A percentile compares a stretch with the other conserved stretches of the same genome.
Evolutionary conservation across 2,113 vertebrate genomes (phyloP).

Genomic region (Phylloscopus trochiloides): DNA sequence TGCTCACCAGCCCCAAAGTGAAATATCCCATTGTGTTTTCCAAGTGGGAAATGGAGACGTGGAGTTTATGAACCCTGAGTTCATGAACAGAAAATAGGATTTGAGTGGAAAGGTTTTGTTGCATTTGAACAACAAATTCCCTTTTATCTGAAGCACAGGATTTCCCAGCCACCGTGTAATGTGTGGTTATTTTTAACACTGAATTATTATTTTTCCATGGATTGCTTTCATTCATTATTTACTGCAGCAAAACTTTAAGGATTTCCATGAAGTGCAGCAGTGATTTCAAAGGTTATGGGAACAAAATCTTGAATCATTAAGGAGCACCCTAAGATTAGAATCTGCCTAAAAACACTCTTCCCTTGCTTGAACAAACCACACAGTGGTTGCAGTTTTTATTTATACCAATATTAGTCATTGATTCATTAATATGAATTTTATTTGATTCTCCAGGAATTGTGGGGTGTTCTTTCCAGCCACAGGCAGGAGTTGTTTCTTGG

Average conservation of each 20-base stretch:
- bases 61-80: not conserved
- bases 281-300: not conserved
- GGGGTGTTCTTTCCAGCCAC: not conserved
- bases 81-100: not conserved
- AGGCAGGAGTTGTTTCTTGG: not conserved
- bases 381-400: not conserved
- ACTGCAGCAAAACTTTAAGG: not conserved
- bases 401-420: not conserved
- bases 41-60: not conserved
- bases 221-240: not conserved
- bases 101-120: not conserved
- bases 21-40: not conserved
- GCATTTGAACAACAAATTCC: not conserved
- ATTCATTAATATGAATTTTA: not conserved
- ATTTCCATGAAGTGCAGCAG: not conserved
- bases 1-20: not conserved
- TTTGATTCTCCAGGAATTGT: not conserved
- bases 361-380: not conserved
- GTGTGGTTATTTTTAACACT: not conserved
- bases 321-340: not conserved
- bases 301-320: not conserved
- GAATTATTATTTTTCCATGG: not conserved
- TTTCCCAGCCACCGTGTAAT: not conserved
- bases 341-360: not conserved
- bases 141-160: not conserved